These are phyloP conservation scores for Halictus rubicundus DNA, from an alignment of 1,140 invertebrate species.

Conservation along the genomic window DNA sequence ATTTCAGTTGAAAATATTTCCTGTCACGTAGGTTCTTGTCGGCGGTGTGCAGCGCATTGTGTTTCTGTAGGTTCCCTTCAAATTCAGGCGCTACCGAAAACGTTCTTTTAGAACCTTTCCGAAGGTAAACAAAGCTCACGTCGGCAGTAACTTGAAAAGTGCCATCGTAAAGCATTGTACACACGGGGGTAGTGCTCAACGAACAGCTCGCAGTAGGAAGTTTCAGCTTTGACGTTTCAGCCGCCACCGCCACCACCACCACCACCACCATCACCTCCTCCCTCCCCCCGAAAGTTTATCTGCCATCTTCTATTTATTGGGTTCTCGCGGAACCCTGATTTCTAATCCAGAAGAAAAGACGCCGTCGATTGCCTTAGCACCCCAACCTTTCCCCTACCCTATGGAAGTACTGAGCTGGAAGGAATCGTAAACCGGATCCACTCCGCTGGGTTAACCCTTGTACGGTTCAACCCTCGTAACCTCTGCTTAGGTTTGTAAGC, in stretches of 20 bases:
- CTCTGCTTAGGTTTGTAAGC: conserved; percentile 35
- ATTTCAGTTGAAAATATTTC: too few relatives aligned
- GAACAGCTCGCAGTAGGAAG: background rate
- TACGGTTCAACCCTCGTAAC: conserved; percentile 53
- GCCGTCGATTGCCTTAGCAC: conserved; percentile 24
- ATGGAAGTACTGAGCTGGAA: conserved; percentile 40
- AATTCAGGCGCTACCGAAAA: background rate
- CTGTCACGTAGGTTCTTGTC: too few relatives aligned
- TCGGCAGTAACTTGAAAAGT: background rate
- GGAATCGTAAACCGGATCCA: conserved; percentile 54
- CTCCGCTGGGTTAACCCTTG: conserved; percentile 38
- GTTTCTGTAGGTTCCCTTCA: background rate
- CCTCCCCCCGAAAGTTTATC: conserved; percentile 36
- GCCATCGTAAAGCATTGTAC: background rate
- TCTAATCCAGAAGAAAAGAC: conserved; percentile 45
- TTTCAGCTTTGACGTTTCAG: background rate
- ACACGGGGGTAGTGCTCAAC: background rate
- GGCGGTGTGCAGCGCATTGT: too few relatives aligned
- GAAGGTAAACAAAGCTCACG: background rate
- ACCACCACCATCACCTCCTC: too few relatives aligned
- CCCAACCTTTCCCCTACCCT: background rate
- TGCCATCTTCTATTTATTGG: conserved; percentile 50
- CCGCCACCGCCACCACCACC: too few relatives aligned
- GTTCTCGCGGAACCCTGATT: conserved; percentile 40
- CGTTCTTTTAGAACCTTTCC: background rate